Evolutionary conservation across 2,113 vertebrate genomes (phyloP).

Genomic region (Genyomyrus donnyi): DNA sequence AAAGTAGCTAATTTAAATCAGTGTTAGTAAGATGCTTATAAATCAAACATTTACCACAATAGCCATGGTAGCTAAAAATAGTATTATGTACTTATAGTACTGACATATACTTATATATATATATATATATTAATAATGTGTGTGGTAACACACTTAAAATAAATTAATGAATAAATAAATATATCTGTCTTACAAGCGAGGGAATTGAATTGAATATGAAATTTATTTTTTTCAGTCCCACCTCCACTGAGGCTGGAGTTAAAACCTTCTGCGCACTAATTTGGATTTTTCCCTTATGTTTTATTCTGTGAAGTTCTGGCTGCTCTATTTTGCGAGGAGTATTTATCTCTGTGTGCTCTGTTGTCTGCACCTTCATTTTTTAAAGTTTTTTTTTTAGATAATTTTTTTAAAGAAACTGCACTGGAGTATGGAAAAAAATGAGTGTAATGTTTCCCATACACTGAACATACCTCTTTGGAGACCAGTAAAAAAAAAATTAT

Average conservation of each 20-base stretch:
- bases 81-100: neutral
- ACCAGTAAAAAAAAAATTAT: neutral
- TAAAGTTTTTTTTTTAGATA: no score
- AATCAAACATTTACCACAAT: neutral
- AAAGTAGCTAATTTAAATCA: neutral
- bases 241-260: neutral
- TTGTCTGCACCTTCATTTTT: neutral
- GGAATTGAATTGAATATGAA: conserved; percentile 1
- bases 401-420: neutral
- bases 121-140: neutral
- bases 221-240: neutral
- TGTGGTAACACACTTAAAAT: neutral
- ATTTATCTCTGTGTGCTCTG: neutral
- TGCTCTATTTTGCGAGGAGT: neutral
- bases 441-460: neutral
- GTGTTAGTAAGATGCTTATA: neutral
- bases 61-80: neutral
- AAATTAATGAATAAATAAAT: neutral
- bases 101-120: neutral
- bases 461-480: neutral
- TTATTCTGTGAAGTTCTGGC: neutral
- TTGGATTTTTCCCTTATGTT: neutral
- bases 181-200: conserved; percentile 2
- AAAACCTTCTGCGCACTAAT: conserved; percentile 3
- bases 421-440: neutral